These are phyloP conservation scores for Rhodinocichla rosea DNA, from an alignment of 2,113 vertebrate genomes.

Conservation along the genomic window DNA sequence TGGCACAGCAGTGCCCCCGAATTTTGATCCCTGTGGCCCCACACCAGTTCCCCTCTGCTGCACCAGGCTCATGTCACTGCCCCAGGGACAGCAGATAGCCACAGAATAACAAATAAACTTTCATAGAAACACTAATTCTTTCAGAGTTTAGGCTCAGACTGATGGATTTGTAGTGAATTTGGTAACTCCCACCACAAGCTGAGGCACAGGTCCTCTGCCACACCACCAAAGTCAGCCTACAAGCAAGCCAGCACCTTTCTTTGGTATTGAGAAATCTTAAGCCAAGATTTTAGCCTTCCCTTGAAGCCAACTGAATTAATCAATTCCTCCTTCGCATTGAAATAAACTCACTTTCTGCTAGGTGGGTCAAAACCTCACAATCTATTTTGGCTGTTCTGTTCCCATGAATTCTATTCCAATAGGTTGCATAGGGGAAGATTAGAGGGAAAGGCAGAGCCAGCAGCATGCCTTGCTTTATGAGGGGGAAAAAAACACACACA, in stretches of 20 bases:
- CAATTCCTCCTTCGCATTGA: background rate
- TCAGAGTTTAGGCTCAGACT: background rate
- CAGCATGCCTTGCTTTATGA: conserved; percentile 53
- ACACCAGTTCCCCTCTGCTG: background rate
- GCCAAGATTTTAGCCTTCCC: background rate
- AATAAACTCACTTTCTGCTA: conserved; percentile 45
- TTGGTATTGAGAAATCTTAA: background rate
- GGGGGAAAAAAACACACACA: conserved; percentile 25
- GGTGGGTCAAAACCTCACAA: conserved; percentile 45
- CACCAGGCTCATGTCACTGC: background rate
- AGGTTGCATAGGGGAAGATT: conserved; percentile 31
- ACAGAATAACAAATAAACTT: background rate
- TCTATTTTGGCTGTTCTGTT: conserved; percentile 32
- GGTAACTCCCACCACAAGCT: background rate
- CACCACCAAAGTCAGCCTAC: background rate
- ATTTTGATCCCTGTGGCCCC: background rate
- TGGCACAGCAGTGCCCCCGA: fast-evolving
- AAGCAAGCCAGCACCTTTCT: background rate
- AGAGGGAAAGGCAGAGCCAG: conserved; percentile 48
- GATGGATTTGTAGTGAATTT: background rate
- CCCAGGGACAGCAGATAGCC: background rate
- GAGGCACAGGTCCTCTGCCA: background rate
- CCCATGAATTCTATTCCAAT: conserved; percentile 55
- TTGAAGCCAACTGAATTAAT: conserved; percentile 25
- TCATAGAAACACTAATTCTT: background rate